Percentiles rank a stretch among this genome's conserved stretches.
Evolutionary conservation across 2,888 invertebrate species (phyloP).

Genomic region (Nemurella pictetii): DNA sequence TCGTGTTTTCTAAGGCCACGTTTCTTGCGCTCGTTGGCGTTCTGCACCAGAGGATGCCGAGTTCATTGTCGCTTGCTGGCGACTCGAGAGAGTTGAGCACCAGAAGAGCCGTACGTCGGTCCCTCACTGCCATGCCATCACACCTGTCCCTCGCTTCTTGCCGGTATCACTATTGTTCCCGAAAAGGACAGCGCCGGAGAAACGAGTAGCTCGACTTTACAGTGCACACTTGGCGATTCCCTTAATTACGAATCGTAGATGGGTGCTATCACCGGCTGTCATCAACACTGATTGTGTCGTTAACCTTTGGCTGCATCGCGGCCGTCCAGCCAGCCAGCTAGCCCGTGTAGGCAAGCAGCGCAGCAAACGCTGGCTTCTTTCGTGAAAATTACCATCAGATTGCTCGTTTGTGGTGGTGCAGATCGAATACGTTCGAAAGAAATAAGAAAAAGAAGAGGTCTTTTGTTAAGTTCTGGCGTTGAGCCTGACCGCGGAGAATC

Average conservation of each 20-base stretch:
- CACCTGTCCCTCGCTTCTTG: not conserved
- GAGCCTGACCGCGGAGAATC: constrained; percentile 29
- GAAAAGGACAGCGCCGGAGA: constrained; percentile 3
- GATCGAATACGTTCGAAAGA: constrained; percentile 7
- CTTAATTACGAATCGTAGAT: not conserved
- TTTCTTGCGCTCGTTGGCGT: constrained; percentile 23
- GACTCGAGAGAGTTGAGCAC: constrained; percentile 4
- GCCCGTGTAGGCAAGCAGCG: not conserved
- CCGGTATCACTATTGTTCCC: not conserved
- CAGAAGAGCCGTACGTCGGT: not conserved
- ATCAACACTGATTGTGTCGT: constrained; percentile 6
- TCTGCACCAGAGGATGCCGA: constrained; percentile 31
- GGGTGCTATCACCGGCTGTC: not conserved
- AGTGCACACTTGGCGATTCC: not conserved
- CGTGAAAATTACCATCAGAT: constrained; percentile 14
- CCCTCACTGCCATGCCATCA: not conserved
- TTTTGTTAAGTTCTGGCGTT: constrained; percentile 14
- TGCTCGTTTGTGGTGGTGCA: constrained; percentile 23
- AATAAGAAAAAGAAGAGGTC: constrained; percentile 11
- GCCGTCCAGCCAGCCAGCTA: not conserved
- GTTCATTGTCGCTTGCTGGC: constrained; percentile 31
- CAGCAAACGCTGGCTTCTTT: not conserved
- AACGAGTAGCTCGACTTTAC: not conserved
- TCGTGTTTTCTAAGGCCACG: constrained; percentile 34
- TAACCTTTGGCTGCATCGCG: not conserved